phyloP scores from a whole-genome alignment of 2,797 vertebrate species.

The Poecilia picta region DNA sequence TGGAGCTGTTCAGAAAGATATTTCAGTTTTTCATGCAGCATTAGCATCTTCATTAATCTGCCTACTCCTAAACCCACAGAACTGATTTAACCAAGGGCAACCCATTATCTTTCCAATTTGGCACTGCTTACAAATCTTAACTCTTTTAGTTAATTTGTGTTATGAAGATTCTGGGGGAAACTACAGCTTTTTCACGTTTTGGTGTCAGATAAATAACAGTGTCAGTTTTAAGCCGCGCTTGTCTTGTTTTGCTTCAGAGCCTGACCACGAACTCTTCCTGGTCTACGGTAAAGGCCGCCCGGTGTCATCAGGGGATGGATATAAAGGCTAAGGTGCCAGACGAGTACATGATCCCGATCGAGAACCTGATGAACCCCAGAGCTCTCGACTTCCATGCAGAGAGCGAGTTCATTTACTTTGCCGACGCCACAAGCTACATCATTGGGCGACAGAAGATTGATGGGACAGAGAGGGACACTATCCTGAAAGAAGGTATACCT shows the following conservation, averaged over 20 bases:
- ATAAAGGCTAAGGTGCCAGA: slow-evolving; percentile 94
- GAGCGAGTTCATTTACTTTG: slow-evolving; percentile 96
- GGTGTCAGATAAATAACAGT: not conserved
- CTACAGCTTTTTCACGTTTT: slow-evolving; percentile 1
- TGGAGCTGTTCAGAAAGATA: slow-evolving; percentile 38
- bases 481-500: slow-evolving; percentile 89
- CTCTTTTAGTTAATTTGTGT: slow-evolving; percentile 31
- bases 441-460: slow-evolving; percentile 97
- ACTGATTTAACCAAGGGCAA: slow-evolving; percentile 41
- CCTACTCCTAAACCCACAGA: slow-evolving; percentile 38
- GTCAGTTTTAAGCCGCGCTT: slow-evolving; percentile 2
- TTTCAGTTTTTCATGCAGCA: slow-evolving; percentile 51
- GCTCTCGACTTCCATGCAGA: slow-evolving; percentile 94
- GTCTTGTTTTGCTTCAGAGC: slow-evolving; percentile 80
- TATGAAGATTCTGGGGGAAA: slow-evolving; percentile 12
- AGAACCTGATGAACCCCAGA: slow-evolving; percentile 96
- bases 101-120: not conserved
- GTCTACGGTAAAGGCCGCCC: slow-evolving; percentile 95
- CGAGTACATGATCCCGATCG: slow-evolving; percentile 98
- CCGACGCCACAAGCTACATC: slow-evolving; percentile 94
- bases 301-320: slow-evolving; percentile 94
- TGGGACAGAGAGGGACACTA: slow-evolving; percentile 91
- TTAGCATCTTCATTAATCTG: slow-evolving; percentile 52
- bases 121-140: slow-evolving; percentile 14
- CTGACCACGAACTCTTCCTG: slow-evolving; percentile 94